These are phyloP conservation scores for Chloroclystis v-ata DNA, from an alignment of 2,888 invertebrate species.

Conservation along the genomic window DNA sequence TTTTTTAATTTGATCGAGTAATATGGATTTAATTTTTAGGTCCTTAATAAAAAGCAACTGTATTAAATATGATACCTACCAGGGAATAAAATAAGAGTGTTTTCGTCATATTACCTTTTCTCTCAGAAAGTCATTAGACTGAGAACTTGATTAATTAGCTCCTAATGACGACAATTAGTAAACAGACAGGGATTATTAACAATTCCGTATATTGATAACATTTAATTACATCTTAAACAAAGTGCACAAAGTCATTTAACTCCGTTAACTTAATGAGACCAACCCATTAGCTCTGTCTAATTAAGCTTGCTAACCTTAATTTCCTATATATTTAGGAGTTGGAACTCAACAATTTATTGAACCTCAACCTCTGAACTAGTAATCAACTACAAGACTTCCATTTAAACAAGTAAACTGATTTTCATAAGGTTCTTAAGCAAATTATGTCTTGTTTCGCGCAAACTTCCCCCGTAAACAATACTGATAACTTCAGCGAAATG, in stretches of 20 bases:
- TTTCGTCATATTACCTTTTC: too few relatives aligned
- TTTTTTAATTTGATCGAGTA: background rate
- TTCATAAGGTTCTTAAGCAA: slow-evolving; percentile 13
- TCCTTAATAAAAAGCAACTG: too few relatives aligned
- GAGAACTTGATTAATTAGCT: too few relatives aligned
- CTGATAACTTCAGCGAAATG: slow-evolving; percentile 31
- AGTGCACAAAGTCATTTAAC: slow-evolving; percentile 9
- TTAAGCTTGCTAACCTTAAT: slow-evolving; percentile 9
- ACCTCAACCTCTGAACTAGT: slow-evolving; percentile 1
- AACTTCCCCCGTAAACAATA: slow-evolving; percentile 33
- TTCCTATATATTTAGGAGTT: slow-evolving; percentile 12
- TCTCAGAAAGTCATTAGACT: too few relatives aligned
- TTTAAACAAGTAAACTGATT: slow-evolving; percentile 5
- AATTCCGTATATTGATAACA: background rate
- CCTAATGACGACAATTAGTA: background rate
- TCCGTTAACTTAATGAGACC: slow-evolving; percentile 14
- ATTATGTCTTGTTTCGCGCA: slow-evolving; percentile 26
- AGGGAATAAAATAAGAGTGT: too few relatives aligned
- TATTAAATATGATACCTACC: too few relatives aligned
- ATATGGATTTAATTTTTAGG: background rate
- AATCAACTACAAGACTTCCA: background rate
- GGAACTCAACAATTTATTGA: slow-evolving; percentile 5
- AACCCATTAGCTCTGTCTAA: slow-evolving; percentile 17
- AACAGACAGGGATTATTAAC: background rate
- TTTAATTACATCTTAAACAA: slow-evolving; percentile 7